Conservation (phyloP, 2,797 vertebrate species). For the Babyrousa celebensis region DNA sequence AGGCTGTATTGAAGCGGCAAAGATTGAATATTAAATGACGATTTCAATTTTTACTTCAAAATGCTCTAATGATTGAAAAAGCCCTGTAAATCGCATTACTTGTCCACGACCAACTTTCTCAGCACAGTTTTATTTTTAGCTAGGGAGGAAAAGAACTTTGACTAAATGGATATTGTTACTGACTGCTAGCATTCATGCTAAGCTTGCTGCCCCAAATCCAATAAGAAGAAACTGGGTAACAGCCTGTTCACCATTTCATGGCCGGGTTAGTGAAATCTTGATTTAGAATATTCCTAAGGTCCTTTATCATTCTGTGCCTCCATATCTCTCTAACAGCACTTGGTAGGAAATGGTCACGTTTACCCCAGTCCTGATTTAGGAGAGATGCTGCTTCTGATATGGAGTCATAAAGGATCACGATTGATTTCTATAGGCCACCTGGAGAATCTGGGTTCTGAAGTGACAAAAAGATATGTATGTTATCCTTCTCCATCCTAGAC, state of each 20-base stretch:
- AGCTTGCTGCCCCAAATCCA: background rate
- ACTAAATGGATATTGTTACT: slow-evolving; percentile 12
- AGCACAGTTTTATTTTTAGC: slow-evolving; percentile 56
- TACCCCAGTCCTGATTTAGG: background rate
- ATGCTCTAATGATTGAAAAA: slow-evolving; percentile 46
- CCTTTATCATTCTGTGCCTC: background rate
- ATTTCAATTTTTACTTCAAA: slow-evolving; percentile 26
- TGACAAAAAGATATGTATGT: background rate
- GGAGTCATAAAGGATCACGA: background rate
- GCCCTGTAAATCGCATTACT: background rate
- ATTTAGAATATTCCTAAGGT: slow-evolving; percentile 5
- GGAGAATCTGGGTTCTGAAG: background rate
- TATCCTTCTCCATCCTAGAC: background rate
- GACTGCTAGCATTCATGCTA: background rate
- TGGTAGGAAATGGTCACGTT: slow-evolving; percentile 18
- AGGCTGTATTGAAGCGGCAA: background rate
- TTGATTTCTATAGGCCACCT: background rate
- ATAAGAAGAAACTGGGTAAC: background rate
- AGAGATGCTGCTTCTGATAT: background rate
- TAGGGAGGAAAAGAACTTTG: slow-evolving; percentile 14
- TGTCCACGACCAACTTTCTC: background rate
- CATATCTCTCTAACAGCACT: background rate
- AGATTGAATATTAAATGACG: background rate
- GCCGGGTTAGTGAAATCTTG: background rate
- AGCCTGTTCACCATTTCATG: background rate